Conservation (phyloP, 2,888 invertebrate genomes). For the Mythimna loreyi region DNA sequence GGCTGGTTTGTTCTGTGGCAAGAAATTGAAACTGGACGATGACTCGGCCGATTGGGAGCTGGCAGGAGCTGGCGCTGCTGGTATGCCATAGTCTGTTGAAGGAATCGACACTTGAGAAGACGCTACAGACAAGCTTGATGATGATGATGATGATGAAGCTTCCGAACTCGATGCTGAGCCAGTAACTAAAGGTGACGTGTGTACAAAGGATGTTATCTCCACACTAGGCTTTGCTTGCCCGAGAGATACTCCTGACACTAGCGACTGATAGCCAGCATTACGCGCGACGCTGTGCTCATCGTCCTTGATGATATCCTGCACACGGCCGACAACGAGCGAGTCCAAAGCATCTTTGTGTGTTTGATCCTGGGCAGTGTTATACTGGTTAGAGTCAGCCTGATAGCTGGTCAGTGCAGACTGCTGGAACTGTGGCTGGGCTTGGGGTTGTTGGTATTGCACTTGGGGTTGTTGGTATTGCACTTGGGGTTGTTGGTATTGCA, state of each 20-base stretch:
- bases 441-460: constrained; percentile 31
- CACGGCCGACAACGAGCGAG: constrained; percentile 78
- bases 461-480: constrained; percentile 51
- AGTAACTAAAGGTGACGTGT: constrained; percentile 74
- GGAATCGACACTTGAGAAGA: constrained; percentile 62
- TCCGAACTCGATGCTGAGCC: constrained; percentile 52
- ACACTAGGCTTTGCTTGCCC: constrained; percentile 84
- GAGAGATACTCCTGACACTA: constrained; percentile 85
- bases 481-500: constrained; percentile 61
- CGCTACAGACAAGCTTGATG: constrained; percentile 61
- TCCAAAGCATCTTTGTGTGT: constrained; percentile 80
- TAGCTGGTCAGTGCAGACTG: constrained; percentile 75
- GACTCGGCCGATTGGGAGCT: constrained; percentile 51
- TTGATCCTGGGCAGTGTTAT: constrained; percentile 72
- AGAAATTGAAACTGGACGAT: constrained; percentile 73
- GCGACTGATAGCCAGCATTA: constrained; percentile 81
- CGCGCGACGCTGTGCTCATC: constrained; percentile 84
- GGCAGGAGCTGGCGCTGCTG: constrained; percentile 60
- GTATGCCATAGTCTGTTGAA: constrained; percentile 74
- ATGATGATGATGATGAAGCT: constrained; percentile 56
- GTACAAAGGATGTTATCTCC: constrained; percentile 85
- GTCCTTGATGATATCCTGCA: constrained; percentile 84
- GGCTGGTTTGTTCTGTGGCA: constrained; percentile 80
- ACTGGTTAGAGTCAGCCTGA: constrained; percentile 83
- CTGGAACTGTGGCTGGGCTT: constrained; percentile 22